Conservation (phyloP, 2,797 vertebrate genomes). For the Eremophila alpestris region DNA sequence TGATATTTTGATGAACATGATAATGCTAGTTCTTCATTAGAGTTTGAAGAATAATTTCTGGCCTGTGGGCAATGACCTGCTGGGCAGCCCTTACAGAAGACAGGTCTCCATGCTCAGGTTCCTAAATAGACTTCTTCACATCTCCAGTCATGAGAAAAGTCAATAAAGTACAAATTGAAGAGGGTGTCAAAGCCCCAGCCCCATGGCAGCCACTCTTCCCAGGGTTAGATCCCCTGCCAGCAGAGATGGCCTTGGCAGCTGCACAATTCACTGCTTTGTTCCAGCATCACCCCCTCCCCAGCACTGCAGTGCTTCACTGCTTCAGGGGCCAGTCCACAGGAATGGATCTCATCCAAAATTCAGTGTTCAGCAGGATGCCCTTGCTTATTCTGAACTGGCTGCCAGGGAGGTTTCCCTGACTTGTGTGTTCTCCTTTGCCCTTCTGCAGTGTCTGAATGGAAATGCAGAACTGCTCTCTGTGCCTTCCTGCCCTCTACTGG, state of each 20-base stretch:
- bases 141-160: background rate
- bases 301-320: too few species aligned
- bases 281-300: background rate
- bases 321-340: background rate
- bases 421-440: background rate
- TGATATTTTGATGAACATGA: accelerated
- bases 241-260: background rate
- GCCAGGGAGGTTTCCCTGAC: background rate
- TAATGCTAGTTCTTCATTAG: background rate
- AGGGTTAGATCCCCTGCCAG: background rate
- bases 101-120: background rate
- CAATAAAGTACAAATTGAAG: constrained; percentile 1
- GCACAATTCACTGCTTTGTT: background rate
- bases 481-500: background rate
- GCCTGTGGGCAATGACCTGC: background rate
- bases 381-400: background rate
- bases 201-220: background rate
- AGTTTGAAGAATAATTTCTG: background rate
- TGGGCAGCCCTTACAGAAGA: background rate
- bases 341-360: background rate
- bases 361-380: background rate
- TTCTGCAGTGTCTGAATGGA: accelerated
- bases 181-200: background rate
- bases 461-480: background rate
- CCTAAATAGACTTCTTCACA: background rate